A percentile compares a stretch with the other conserved stretches of the same genome.
Conservation (phyloP, 2,888 invertebrate species). For the Antitype chi region DNA sequence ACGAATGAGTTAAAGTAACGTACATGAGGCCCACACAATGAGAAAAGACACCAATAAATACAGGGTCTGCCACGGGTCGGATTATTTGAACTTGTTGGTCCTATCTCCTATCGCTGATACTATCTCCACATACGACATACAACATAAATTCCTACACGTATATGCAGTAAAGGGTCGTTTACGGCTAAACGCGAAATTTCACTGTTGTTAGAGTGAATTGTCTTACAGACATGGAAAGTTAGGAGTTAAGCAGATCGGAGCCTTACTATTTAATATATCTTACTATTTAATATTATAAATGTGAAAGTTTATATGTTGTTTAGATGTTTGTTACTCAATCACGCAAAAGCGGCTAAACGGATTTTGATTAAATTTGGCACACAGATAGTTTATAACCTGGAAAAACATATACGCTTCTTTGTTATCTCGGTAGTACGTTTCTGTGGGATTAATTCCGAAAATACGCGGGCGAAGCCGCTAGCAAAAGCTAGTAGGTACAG, state of each 20-base stretch:
- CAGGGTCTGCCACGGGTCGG: constrained; percentile 66
- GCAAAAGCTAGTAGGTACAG: constrained; percentile 14
- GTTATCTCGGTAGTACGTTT: too few relatives aligned
- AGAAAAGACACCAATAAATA: constrained; percentile 76
- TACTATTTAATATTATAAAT: too few relatives aligned
- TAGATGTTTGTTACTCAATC: too few relatives aligned
- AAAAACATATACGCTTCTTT: too few relatives aligned
- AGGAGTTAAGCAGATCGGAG: constrained; percentile 8
- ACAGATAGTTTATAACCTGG: too few relatives aligned
- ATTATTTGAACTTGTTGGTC: constrained; percentile 76
- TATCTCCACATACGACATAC: constrained; percentile 75
- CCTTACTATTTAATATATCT: too few relatives aligned
- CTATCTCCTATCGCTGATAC: constrained; percentile 75
- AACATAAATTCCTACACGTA: constrained; percentile 72
- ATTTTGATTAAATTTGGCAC: too few relatives aligned
- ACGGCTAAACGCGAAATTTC: constrained; percentile 53
- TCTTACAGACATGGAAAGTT: constrained; percentile 24
- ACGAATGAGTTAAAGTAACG: constrained; percentile 14
- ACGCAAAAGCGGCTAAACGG: too few relatives aligned
- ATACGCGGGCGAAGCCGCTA: too few relatives aligned
- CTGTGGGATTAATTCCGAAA: too few relatives aligned
- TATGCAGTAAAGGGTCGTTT: constrained; percentile 67
- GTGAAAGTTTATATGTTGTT: too few relatives aligned
- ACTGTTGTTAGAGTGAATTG: constrained; percentile 45
- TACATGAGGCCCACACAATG: constrained; percentile 76